These are phyloP conservation scores for Leptobrachium ailaonicum DNA, from an alignment of 2,113 vertebrate species.

Conservation along the genomic window DNA sequence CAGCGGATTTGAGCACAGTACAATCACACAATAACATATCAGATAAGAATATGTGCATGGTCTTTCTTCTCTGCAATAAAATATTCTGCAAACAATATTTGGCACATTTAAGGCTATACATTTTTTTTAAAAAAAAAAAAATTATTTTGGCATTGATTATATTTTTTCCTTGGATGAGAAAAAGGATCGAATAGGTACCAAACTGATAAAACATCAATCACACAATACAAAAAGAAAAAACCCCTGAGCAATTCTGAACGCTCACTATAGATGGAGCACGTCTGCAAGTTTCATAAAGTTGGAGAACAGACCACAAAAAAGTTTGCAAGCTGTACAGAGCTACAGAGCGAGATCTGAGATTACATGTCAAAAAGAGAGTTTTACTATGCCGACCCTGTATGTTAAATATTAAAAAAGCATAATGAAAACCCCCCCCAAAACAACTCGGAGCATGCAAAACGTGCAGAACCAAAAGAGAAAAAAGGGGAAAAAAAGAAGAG, in stretches of 20 bases:
- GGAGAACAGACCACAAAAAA: conserved; percentile 1
- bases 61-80: too few relatives aligned
- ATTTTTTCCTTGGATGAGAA: too few relatives aligned
- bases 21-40: too few relatives aligned
- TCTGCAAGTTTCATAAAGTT: conserved; percentile 37
- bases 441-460: not conserved
- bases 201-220: too few relatives aligned
- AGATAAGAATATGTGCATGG: too few relatives aligned
- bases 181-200: too few relatives aligned
- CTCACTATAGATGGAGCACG: conserved; percentile 55
- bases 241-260: not conserved
- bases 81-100: too few relatives aligned
- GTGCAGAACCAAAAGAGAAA: not conserved
- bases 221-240: too few relatives aligned
- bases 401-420: not conserved
- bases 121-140: too few relatives aligned
- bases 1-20: too few relatives aligned
- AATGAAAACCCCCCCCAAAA: not conserved
- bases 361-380: conserved; percentile 52
- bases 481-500: not conserved
- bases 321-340: conserved; percentile 12
- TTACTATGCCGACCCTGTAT: conserved; percentile 25
- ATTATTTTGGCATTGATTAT: too few relatives aligned
- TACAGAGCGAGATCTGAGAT: conserved; percentile 8
- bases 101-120: too few relatives aligned